These are phyloP conservation scores for Trichomalopsis sarcophagae DNA, from an alignment of 1,140 invertebrate genomes.

Conservation along the genomic window DNA sequence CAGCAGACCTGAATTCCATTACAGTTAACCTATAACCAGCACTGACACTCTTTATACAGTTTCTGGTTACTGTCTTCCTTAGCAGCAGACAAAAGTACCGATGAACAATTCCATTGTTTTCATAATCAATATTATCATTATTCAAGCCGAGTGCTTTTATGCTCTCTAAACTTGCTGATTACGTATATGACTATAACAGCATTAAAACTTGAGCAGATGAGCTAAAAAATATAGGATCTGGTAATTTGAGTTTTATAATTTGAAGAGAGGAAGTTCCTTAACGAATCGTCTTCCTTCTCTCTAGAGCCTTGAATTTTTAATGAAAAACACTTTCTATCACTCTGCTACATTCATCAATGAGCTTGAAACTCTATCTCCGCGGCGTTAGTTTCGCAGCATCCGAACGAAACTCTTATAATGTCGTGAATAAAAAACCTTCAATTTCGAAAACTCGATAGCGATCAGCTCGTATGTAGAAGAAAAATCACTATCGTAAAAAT, in stretches of 20 bases:
- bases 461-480: background rate
- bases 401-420: too few relatives aligned
- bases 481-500: background rate
- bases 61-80: background rate
- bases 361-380: background rate
- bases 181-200: background rate
- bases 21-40: conserved; percentile 12
- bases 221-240: background rate
- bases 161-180: background rate
- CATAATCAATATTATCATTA: conserved; percentile 3
- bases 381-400: too few relatives aligned
- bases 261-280: background rate
- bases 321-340: background rate
- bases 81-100: background rate
- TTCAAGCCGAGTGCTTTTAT: background rate
- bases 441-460: background rate
- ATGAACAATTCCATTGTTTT: background rate
- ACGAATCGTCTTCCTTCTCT: background rate
- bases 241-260: background rate
- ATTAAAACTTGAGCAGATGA: background rate
- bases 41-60: background rate
- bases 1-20: conserved; percentile 13
- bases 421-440: background rate
- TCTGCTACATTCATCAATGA: background rate
- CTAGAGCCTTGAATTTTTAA: too few relatives aligned